Percentiles rank a stretch among this genome's conserved stretches.
Evolutionary conservation across 2,888 invertebrate species (phyloP).

Genomic region (Ernsta delagoae): DNA sequence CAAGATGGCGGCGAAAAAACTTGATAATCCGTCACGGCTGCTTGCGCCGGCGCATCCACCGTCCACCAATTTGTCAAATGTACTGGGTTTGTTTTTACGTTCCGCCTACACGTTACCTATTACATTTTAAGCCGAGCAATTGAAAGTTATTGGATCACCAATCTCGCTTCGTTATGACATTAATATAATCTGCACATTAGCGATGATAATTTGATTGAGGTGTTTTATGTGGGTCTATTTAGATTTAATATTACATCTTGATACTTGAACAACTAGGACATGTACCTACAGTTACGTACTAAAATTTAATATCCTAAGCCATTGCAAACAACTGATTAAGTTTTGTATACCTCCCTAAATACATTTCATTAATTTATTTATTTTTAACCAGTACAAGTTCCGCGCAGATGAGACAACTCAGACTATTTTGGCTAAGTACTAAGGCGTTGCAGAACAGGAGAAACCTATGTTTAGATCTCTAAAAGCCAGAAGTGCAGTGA

Average conservation of each 20-base stretch:
- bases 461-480: slow-evolving; percentile 8
- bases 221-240: slow-evolving; percentile 12
- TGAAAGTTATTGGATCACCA: slow-evolving; percentile 36
- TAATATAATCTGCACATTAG: slow-evolving; percentile 23
- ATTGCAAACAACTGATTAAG: no score
- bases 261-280: no score
- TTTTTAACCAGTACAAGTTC: not conserved
- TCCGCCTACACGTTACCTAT: slow-evolving; percentile 36
- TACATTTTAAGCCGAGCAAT: slow-evolving; percentile 33
- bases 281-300: no score
- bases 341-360: no score
- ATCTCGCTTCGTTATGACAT: slow-evolving; percentile 23
- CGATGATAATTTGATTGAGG: slow-evolving; percentile 15
- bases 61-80: slow-evolving; percentile 70
- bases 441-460: slow-evolving; percentile 6
- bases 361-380: no score
- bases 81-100: slow-evolving; percentile 37
- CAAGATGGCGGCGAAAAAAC: slow-evolving; percentile 72
- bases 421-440: not conserved
- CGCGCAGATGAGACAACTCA: not conserved
- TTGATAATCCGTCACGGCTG: slow-evolving; percentile 71
- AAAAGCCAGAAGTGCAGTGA: slow-evolving; percentile 62
- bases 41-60: slow-evolving; percentile 57
- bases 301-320: no score
- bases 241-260: not conserved